Conservation (phyloP, 2,888 invertebrate species). For the Phyllotreta striolata region DNA sequence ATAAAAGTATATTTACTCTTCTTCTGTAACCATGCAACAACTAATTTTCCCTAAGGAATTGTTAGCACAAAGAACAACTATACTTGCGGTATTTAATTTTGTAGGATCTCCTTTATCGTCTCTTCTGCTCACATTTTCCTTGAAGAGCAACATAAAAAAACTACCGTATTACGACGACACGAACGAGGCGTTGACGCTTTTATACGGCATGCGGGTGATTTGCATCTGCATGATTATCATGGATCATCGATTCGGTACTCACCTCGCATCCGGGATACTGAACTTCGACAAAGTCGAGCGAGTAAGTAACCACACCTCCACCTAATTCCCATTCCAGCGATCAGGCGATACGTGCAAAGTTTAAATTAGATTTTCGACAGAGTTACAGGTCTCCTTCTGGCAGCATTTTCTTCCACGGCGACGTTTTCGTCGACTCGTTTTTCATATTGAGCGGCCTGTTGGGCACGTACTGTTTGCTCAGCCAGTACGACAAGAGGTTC, state of each 20-base stretch:
- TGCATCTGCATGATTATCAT: conserved; percentile 66
- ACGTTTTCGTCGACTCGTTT: conserved; percentile 69
- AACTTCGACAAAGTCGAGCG: conserved; percentile 64
- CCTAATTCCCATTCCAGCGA: too few species aligned
- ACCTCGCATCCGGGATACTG: conserved; percentile 63
- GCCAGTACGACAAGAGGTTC: conserved; percentile 54
- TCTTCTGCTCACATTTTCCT: conserved; percentile 51
- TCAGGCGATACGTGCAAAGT: background rate
- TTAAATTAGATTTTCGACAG: conserved; percentile 46
- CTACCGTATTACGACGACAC: conserved; percentile 59
- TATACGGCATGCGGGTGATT: conserved; percentile 67
- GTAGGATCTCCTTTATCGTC: conserved; percentile 46
- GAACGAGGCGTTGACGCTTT: conserved; percentile 60
- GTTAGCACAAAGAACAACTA: too few species aligned
- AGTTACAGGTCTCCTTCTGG: conserved; percentile 52
- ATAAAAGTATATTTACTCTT: too few species aligned
- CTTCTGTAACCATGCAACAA: too few species aligned
- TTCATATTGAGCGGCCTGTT: conserved; percentile 68
- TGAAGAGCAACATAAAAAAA: conserved; percentile 55
- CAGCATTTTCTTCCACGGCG: conserved; percentile 65
- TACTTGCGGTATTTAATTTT: too few species aligned
- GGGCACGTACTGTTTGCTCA: conserved; percentile 60
- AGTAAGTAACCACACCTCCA: conserved; percentile 54
- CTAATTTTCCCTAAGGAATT: too few species aligned
- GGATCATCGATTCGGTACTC: conserved; percentile 65